Base-by-base conservation (phyloP, 2,113 vertebrate species). In the Sphaerodactylus townsendi region DNA sequence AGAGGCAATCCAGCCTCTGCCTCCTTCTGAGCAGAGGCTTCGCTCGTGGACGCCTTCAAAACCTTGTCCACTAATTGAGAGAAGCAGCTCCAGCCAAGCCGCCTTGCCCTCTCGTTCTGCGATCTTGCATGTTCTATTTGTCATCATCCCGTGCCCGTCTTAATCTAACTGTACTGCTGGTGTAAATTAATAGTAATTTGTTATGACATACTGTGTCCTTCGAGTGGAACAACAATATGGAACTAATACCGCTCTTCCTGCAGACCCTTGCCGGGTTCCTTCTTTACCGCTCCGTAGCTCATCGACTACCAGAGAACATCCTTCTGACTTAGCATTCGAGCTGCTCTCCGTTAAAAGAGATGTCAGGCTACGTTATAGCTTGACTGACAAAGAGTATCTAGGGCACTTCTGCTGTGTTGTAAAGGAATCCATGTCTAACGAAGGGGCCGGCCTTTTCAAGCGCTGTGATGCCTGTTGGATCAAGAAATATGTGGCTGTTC, bases 31-130 rank as follows among this genome's bases (percentile, higher is more conserved):
- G 98, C 97, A 97, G 97, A 96, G 95, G 95, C 95, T 96, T 97
- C 96, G 97, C 95, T 95, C 96, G 91, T 94, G 95, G 96, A 95
- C 78, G 96, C 97, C 97, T 97, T 99, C 98, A 98, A 98, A 98
- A 97, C 97, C 97, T 90, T 95, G 96, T 96, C 98, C 96, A 93
- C 97, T 98, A 98, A 99, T 98, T 98, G 97, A 98, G 97, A 96
- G 97, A 96, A 97, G 96, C 96, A 73, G 94, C 96, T 93, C 88
- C 87, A 92, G 93, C 83, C 92, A 94, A 92, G 95, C 96, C 88
- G 95, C 91, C 94, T 96, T 96, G 97, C 96, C 97, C 95, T 94
- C 97, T 98, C 97, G 98, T 98, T 98, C 97, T 95, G 96, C 96
- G 92, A 94, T 96, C 94, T 95, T 96, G 96, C 96, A 90, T 95